Base-by-base conservation (phyloP, 1,140 invertebrate species). In the Aethina tumida region DNA sequence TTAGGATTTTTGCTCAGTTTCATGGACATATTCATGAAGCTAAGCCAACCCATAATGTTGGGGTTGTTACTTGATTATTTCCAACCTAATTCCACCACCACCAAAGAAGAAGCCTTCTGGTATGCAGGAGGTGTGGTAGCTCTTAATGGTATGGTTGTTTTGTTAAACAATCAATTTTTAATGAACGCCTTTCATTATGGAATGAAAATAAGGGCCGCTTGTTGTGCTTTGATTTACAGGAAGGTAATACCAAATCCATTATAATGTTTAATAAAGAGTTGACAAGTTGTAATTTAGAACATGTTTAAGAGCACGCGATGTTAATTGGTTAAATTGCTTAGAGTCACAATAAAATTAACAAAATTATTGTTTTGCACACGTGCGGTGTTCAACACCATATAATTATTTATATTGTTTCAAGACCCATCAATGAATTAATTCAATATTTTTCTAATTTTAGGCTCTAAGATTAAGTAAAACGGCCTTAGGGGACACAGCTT, bases 401-500 rank as follows among this genome's bases (percentile, higher is more conserved):
- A n/a, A n/a, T n/a, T n/a, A n/a, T n/a, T n/a, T n/a, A n/a, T n/a
- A n/a, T n/a, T n/a, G n/a, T n/a, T n/a, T n/a, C n/a, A n/a, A n/a
- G n/a, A n/a, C n/a, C n/a, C n/a, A n/a, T n/a, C n/a, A n/a, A n/a
- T n/a, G n/a, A n/a, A 6, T 29, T 29, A n/a, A 7, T 29, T 29
- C 8, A n/a, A n/a, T n/a, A n/a, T n/a, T n/a, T n/a, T n/a, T n/a
- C n/a, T n/a, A n/a, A 19, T 32, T 32, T 10, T 33, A 54, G 70
- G 65, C 75, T 0, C 54, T 79, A 3, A 64, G 65, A 3, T 50
- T 81, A 2, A 79, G 71, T 39, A 66, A 64, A 32, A 73, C 69
- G 0, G 76, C 84, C 0, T 47, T 90, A 16, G 75, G 75, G 0
- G 72, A 82, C 43, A 84, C 83, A 1, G 83, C 85, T 5, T 73